Conservation (phyloP, 2,113 vertebrate species). For the Ancistrus triradiatus region DNA sequence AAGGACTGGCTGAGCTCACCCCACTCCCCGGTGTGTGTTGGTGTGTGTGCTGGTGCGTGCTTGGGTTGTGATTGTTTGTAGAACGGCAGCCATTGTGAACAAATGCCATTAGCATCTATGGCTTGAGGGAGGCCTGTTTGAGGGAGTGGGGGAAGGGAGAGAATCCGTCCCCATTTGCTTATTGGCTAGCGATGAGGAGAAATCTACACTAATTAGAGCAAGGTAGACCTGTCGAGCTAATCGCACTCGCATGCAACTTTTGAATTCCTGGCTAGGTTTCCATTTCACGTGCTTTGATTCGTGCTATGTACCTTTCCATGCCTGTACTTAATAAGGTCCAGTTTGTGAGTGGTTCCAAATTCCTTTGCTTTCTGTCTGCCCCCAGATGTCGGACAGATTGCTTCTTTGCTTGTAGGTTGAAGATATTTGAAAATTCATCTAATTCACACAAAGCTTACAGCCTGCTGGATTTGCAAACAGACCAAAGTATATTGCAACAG, state of each 20-base stretch:
- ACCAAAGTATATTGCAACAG: too few relatives aligned
- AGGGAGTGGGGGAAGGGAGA: background rate
- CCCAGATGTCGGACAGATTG: background rate
- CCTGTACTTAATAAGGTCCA: too few relatives aligned
- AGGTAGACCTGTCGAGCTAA: background rate
- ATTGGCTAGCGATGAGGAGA: background rate
- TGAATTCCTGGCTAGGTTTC: background rate
- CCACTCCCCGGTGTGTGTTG: constrained; percentile 20
- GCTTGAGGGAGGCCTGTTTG: constrained; percentile 15
- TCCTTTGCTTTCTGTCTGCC: too few relatives aligned
- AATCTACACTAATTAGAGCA: constrained; percentile 15
- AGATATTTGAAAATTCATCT: too few relatives aligned
- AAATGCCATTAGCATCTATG: constrained; percentile 42
- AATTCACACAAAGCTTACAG: too few relatives aligned
- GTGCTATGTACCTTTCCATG: background rate
- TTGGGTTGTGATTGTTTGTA: constrained; percentile 41
- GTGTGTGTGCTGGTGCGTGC: constrained; percentile 18
- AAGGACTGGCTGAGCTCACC: constrained; percentile 36
- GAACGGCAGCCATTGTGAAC: constrained; percentile 39
- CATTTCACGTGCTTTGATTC: background rate
- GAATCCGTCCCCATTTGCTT: background rate
- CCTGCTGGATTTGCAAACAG: too few relatives aligned
- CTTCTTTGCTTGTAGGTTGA: too few relatives aligned
- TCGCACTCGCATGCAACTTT: background rate
- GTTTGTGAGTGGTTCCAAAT: too few relatives aligned